Evolutionary conservation across 2,113 vertebrate species (phyloP), one percentile per base, ranked within the genome.

Genomic region (Nyctibius bracteatus): DNA sequence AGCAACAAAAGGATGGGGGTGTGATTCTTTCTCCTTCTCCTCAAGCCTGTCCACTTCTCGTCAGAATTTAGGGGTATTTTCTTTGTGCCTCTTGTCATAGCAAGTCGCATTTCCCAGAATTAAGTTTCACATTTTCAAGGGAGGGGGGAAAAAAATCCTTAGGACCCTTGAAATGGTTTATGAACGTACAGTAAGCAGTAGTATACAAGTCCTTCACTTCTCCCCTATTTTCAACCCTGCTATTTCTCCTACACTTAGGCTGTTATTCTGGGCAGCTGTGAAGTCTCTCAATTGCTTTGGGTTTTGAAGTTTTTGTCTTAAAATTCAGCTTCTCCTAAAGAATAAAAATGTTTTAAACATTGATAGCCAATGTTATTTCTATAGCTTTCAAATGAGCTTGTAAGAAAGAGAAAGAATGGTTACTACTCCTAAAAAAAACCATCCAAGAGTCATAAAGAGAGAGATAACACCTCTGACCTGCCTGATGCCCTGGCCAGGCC

Each of bases 381-480:
- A 77, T 44, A 93, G 72, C 70, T 86, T 91, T 75, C 80, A 86
- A 68, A 25, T 37, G 62, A 90, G 66, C 73, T 79, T 65, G 41
- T 65, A 67, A 96, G 88, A 86, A 93, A 91, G 68, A 91, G 43
- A 61, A 75, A 66, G 84, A 91, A 91, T 49, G 70, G 83, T 6
- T 21, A 35, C 35, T 47, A 9, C 83, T 61, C 49, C 73, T 79
- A 78, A 92, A 83, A 92, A 90, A 78, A 82, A 10, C 39, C 68
- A 93, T 25, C 67, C 35, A 82, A 72, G 54, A 62, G 91, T 70
- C 86, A 74, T 97, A 96, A 97, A 97, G 83, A 83, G 75, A 33
- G 89, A 88, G 96, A 71, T 75, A 91, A 93, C 81, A 92, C 61
- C 88, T 61, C 96, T 97, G 96, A 97, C 94, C 95, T 10, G 68